These are phyloP conservation scores for Drosophila leonis DNA, from an alignment of 2,888 invertebrate genomes.

Conservation along the genomic window DNA sequence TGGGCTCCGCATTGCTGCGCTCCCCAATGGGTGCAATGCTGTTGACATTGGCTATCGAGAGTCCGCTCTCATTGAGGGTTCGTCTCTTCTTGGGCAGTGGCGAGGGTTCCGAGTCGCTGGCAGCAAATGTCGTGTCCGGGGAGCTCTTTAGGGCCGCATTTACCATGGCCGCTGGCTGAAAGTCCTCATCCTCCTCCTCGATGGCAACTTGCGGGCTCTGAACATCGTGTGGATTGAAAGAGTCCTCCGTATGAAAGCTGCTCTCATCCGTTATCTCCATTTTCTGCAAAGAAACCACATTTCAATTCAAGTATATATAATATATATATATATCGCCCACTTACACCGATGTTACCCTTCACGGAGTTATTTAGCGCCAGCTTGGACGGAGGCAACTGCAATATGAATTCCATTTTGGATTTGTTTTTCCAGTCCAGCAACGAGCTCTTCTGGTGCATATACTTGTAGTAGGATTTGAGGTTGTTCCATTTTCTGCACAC, in stretches of 20 bases:
- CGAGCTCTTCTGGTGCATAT: slow-evolving; percentile 14
- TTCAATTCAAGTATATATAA: neutral
- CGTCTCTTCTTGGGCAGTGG: neutral
- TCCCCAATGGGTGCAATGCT: neutral
- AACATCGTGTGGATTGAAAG: neutral
- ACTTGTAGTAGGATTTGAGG: slow-evolving; percentile 37
- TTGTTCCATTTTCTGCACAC: slow-evolving; percentile 48
- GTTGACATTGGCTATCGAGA: slow-evolving; percentile 4
- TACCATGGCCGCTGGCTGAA: neutral
- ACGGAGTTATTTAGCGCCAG: neutral
- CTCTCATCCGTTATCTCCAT: slow-evolving; percentile 5
- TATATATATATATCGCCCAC: neutral
- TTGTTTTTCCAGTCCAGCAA: slow-evolving; percentile 39
- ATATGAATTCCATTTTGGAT: slow-evolving; percentile 36
- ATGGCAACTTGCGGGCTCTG: slow-evolving; percentile 1
- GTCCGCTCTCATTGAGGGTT: neutral
- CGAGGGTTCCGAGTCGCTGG: neutral
- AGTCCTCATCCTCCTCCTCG: slow-evolving; percentile 1
- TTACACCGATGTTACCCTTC: slow-evolving; percentile 2
- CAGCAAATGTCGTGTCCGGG: slow-evolving; percentile 2
- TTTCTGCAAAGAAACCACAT: neutral
- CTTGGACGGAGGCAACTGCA: neutral
- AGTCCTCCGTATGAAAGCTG: slow-evolving; percentile 9
- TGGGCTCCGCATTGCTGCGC: neutral
- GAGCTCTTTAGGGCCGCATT: neutral